These are phyloP conservation scores for Phyllostomus discolor DNA, from an alignment of 2,113 vertebrate species.

Conservation along the genomic window DNA sequence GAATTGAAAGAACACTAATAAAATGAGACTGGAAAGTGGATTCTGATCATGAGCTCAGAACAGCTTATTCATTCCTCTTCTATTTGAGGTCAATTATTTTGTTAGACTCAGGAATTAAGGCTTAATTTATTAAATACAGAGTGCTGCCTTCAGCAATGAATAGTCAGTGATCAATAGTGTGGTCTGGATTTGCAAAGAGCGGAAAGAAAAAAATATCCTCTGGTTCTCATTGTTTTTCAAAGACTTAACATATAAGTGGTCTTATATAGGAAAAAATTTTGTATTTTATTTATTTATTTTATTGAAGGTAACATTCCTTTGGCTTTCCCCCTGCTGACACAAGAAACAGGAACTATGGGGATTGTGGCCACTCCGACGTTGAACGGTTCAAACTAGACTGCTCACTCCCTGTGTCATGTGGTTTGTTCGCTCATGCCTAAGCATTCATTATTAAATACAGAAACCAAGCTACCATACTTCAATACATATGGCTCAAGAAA, in stretches of 20 bases:
- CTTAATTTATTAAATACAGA: constrained; percentile 64
- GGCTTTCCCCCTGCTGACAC: neutral
- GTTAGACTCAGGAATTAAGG: constrained; percentile 56
- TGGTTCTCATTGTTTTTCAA: neutral
- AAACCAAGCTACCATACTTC: neutral
- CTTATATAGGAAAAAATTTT: neutral
- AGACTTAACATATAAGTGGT: neutral
- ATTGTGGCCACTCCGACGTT: neutral
- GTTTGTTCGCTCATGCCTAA: neutral
- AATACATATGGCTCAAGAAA: neutral
- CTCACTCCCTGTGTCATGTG: neutral
- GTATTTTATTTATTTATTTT: neutral
- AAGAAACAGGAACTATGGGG: neutral
- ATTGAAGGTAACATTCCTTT: neutral
- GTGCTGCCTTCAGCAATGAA: constrained; percentile 46
- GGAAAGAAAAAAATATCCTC: neutral
- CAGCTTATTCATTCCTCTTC: constrained; percentile 62
- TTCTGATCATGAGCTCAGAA: constrained; percentile 56
- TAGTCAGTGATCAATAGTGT: constrained; percentile 56
- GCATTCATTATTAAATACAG: neutral
- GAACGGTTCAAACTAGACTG: neutral
- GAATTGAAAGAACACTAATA: constrained; percentile 59
- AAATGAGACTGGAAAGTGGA: constrained; percentile 50
- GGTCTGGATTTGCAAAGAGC: constrained; percentile 38
- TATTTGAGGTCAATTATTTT: constrained; percentile 67